Evolutionary conservation across 2,797 vertebrate species (phyloP).

Genomic region (Tolypeutes matacus): DNA sequence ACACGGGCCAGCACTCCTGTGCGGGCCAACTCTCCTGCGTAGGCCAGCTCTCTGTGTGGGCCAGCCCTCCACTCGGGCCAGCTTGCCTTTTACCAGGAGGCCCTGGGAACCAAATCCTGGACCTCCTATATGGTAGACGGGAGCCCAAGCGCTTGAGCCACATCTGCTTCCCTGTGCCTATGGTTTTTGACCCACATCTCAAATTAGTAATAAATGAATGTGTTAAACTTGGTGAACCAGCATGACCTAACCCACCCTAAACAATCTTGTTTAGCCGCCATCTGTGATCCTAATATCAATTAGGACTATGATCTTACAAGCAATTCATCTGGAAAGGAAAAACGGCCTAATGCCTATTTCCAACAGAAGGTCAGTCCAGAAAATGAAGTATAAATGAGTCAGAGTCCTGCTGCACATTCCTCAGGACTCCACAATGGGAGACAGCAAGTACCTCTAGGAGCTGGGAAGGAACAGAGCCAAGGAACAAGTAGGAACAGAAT

Average conservation of each 20-base stretch:
- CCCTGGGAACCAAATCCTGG: too few relatives aligned
- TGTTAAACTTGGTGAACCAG: not conserved
- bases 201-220: not conserved
- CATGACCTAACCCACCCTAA: not conserved
- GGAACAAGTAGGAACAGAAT: not conserved
- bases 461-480: not conserved
- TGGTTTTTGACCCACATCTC: not conserved
- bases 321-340: slow-evolving; percentile 43
- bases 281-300: not conserved
- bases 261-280: not conserved
- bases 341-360: not conserved
- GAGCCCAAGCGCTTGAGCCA: too few relatives aligned
- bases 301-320: not conserved
- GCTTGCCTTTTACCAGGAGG: too few relatives aligned
- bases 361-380: slow-evolving; percentile 49
- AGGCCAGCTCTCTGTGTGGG: too few relatives aligned
- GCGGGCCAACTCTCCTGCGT: too few relatives aligned
- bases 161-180: not conserved
- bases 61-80: too few relatives aligned
- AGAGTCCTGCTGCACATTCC: not conserved
- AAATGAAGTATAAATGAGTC: slow-evolving; percentile 23
- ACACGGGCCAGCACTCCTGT: too few relatives aligned
- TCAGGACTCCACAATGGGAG: not conserved
- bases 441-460: not conserved
- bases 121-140: too few relatives aligned